Percentiles rank a stretch among this genome's conserved stretches.
Conservation (phyloP, 2,888 invertebrate genomes). For the Catonia carolina region DNA sequence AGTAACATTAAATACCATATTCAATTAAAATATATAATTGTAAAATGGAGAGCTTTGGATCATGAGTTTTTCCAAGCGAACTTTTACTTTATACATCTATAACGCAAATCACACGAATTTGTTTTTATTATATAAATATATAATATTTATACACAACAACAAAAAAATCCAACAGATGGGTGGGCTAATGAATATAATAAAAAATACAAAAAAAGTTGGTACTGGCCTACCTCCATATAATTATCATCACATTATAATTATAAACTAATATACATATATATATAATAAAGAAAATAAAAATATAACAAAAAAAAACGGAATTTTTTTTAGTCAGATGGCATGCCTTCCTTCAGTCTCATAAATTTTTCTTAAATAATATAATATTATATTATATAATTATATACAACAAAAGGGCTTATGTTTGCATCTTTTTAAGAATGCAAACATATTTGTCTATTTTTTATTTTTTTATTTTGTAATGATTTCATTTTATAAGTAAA, state of each 20-base stretch:
- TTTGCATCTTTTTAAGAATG: constrained; percentile 27
- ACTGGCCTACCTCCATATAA: constrained; percentile 25
- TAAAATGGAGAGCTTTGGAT: neutral
- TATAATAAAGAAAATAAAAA: constrained; percentile 14
- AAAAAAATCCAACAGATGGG: constrained; percentile 24
- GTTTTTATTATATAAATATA: constrained; percentile 24
- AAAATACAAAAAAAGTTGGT: constrained; percentile 9
- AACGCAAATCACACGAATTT: constrained; percentile 35
- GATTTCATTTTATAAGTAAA: constrained; percentile 18
- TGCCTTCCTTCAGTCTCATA: constrained; percentile 46
- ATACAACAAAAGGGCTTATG: constrained; percentile 27
- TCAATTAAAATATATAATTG: no score
- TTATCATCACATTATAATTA: neutral
- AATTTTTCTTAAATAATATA: constrained; percentile 29
- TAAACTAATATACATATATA: no score
- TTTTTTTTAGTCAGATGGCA: constrained; percentile 26
- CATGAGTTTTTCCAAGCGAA: constrained; percentile 8
- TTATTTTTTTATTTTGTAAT: constrained; percentile 16
- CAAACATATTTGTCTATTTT: constrained; percentile 23
- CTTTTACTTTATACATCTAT: constrained; percentile 30
- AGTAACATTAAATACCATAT: no score
- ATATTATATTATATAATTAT: constrained; percentile 21
- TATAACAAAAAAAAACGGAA: constrained; percentile 24
- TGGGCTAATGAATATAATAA: constrained; percentile 20
- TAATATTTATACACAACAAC: constrained; percentile 23